Percentiles rank a stretch among this genome's conserved stretches.
phyloP scores from a whole-genome alignment of 2,888 invertebrate species.

The Xanthia icteritia region DNA sequence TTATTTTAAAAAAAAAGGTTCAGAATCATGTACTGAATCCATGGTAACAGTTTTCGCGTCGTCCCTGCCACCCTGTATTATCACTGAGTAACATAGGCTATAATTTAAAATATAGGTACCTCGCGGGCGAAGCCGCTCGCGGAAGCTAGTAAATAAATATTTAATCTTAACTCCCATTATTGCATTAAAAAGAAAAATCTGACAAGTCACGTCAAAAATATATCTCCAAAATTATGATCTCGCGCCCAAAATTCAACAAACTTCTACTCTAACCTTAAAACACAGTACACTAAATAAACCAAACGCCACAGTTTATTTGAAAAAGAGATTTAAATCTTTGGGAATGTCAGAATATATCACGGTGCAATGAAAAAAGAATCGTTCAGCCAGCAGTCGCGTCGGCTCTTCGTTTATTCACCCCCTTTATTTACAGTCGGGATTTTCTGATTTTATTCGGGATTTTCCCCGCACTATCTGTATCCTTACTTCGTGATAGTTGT shows the following conservation, averaged over 20 bases:
- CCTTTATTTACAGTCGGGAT: conserved; percentile 83
- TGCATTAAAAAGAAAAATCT: not conserved
- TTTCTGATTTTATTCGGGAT: conserved; percentile 82
- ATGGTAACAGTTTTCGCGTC: no score
- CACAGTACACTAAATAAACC: conserved; percentile 10
- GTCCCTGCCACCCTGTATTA: no score
- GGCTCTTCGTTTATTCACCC: conserved; percentile 82
- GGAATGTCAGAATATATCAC: conserved; percentile 79
- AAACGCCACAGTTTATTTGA: conserved; percentile 49
- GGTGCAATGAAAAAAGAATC: conserved; percentile 81
- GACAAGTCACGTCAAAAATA: accelerated
- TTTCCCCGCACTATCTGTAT: conserved; percentile 77
- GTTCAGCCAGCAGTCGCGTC: conserved; percentile 68
- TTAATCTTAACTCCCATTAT: no score
- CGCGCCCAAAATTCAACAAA: not conserved
- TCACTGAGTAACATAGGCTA: no score
- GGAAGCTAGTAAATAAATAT: no score
- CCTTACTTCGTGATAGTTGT: conserved; percentile 61
- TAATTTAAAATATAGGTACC: no score
- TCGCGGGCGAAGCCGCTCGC: no score
- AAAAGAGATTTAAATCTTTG: conserved; percentile 66
- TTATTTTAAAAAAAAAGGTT: no score
- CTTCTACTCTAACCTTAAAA: not conserved
- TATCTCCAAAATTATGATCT: not conserved
- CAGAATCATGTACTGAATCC: no score